These are phyloP conservation scores for Heliconius erato DNA, from an alignment of 2,888 invertebrate species.

Conservation along the genomic window DNA sequence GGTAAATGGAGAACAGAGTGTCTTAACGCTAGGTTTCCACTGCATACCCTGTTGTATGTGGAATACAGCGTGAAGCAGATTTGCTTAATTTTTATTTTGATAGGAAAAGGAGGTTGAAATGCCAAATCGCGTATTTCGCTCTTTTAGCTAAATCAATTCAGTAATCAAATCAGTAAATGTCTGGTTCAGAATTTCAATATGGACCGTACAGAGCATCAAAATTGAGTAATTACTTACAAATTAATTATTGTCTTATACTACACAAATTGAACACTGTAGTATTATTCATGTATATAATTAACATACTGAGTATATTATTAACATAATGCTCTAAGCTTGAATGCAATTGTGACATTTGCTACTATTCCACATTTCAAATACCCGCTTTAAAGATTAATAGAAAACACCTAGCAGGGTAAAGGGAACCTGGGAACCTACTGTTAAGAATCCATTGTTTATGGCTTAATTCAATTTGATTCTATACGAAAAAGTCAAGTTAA, in stretches of 20 bases:
- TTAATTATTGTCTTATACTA: conserved; percentile 8
- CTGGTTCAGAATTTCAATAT: background rate
- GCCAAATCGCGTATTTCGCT: background rate
- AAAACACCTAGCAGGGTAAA: background rate
- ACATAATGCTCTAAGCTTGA: conserved; percentile 2
- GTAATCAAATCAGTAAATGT: background rate
- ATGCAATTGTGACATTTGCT: background rate
- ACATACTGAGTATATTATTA: background rate
- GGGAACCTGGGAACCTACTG: too few relatives aligned
- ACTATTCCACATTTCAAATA: background rate
- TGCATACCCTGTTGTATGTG: too few relatives aligned
- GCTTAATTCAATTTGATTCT: background rate
- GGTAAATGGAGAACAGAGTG: too few relatives aligned
- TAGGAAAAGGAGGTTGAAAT: background rate
- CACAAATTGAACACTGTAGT: background rate
- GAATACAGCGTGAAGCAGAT: too few relatives aligned
- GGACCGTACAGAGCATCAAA: background rate
- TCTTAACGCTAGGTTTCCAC: too few relatives aligned
- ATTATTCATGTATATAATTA: background rate
- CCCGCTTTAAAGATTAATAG: background rate
- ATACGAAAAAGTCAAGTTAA: background rate
- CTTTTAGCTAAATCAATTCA: background rate
- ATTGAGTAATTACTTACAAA: conserved; percentile 7
- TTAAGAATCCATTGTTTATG: too few relatives aligned
- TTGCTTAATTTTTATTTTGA: background rate